Percentiles rank a stretch among this genome's conserved stretches.
Evolutionary conservation across 2,113 vertebrate genomes (phyloP).

Genomic region (Caloenas nicobarica): DNA sequence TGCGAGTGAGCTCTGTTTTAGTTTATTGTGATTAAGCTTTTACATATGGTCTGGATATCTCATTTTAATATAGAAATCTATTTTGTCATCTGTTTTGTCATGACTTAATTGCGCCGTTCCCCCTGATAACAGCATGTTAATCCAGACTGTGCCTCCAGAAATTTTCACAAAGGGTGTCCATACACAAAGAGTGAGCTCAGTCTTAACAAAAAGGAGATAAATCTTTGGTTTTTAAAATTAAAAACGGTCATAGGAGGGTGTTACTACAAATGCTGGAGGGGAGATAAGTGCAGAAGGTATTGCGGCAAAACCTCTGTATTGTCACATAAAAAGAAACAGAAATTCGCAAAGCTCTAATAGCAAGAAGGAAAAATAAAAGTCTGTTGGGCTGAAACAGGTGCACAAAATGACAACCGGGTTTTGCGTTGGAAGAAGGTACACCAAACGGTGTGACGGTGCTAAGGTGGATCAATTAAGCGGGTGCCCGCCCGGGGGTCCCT

Average conservation of each 20-base stretch:
- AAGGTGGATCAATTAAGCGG: not conserved
- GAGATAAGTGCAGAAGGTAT: not conserved
- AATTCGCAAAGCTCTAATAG: not conserved
- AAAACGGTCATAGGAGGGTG: not conserved
- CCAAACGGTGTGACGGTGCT: fast-evolving
- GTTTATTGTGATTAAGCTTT: not conserved
- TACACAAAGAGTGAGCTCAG: not conserved
- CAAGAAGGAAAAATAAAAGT: not conserved
- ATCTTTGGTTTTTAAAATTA: not conserved
- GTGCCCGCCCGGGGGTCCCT: not conserved
- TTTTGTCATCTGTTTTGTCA: not conserved
- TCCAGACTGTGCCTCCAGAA: not conserved
- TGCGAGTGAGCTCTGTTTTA: not conserved
- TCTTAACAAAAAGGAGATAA: not conserved
- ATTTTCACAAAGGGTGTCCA: not conserved
- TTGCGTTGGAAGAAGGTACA: not conserved
- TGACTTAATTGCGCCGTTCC: not conserved
- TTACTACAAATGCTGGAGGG: not conserved
- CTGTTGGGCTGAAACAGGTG: not conserved
- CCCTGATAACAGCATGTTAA: not conserved
- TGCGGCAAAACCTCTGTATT: not conserved
- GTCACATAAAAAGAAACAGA: not conserved
- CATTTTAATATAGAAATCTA: not conserved
- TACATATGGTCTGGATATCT: not conserved
- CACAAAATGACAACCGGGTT: not conserved